Evolutionary conservation across 2,888 invertebrate species (phyloP), one percentile per base, ranked within the genome.

Genomic region (Calliphora vomitoria): DNA sequence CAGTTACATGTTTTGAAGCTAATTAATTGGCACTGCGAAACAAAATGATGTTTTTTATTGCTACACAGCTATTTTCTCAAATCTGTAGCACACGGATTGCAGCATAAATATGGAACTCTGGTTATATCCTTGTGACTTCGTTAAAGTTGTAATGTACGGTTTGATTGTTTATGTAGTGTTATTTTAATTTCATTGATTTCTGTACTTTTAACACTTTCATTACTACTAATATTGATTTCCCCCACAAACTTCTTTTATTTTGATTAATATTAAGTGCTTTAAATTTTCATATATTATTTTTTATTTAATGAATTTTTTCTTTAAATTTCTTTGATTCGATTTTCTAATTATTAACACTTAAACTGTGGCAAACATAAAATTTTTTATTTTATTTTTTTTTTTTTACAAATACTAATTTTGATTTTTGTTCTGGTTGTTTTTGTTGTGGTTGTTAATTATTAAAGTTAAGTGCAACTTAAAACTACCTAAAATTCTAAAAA

Each of bases 391-490:
- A n/a, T n/a, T 78, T 89, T 89, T 90, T 83, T 62, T 60, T 50
- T 90, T 91, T 92, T 92, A 91, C 90, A 91, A 91, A 89, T 90
- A 90, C 91, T 91, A 91, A 89, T 92, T 92, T 92, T 92, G 92
- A 92, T 92, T 92, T 90, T 89, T 88, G n/a, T 90, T 89, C 71
- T 72, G 78, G 35, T 69, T 82, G 44, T 50, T 64, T 72, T 44
- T 50, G 62, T 41, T 82, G 8, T 64, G 20, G 4, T 38, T 75
- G 3, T 66, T 50, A 71, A 76, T 53, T 55, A 11, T 20, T 83
- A 78, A 64, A 66, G 5, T 79, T 82, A 74, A 60, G 81, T 82
- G 85, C 79, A 75, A 47, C 79, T 82, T 82, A 82, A 82, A 85
- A 66, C 69, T 79, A 84, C 50, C 74, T 78, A 76, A 69, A 82